These are phyloP conservation scores for Acanthurus leucopareius DNA, from an alignment of 2,797 vertebrate genomes.

Conservation along the genomic window DNA sequence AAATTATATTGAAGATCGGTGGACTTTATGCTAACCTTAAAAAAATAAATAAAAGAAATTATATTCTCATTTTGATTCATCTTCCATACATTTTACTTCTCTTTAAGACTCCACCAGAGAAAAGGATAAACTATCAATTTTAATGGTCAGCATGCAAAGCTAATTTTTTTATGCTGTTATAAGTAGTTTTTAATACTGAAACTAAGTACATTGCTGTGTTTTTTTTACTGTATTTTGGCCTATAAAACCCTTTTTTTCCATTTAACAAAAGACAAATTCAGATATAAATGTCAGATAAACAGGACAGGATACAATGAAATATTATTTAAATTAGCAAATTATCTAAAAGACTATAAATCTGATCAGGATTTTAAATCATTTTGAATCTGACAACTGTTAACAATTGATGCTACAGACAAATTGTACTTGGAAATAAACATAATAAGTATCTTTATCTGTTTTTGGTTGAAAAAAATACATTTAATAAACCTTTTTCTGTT, in stretches of 20 bases:
- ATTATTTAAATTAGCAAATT: not conserved
- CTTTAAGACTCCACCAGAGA: slow-evolving; percentile 4
- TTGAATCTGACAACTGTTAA: no score
- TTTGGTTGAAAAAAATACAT: no score
- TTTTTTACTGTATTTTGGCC: no score
- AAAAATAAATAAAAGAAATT: slow-evolving; percentile 12
- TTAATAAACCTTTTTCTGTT: no score
- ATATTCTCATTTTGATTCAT: slow-evolving; percentile 35
- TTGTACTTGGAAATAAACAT: not conserved
- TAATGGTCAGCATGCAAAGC: not conserved
- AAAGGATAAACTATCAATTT: slow-evolving; percentile 2
- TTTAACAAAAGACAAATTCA: no score
- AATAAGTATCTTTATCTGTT: no score
- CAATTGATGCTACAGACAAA: not conserved
- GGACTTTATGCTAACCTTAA: slow-evolving; percentile 41
- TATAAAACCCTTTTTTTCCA: no score
- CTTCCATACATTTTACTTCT: slow-evolving; percentile 22
- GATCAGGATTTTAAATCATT: not conserved
- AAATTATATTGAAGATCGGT: slow-evolving; percentile 18
- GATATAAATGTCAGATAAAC: not conserved
- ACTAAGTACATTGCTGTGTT: no score
- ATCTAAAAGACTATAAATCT: not conserved
- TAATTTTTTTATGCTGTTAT: no score
- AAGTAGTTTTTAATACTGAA: no score
- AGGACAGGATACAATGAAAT: not conserved